Conservation (phyloP, 2,113 vertebrate genomes). For the Caranx ignobilis region DNA sequence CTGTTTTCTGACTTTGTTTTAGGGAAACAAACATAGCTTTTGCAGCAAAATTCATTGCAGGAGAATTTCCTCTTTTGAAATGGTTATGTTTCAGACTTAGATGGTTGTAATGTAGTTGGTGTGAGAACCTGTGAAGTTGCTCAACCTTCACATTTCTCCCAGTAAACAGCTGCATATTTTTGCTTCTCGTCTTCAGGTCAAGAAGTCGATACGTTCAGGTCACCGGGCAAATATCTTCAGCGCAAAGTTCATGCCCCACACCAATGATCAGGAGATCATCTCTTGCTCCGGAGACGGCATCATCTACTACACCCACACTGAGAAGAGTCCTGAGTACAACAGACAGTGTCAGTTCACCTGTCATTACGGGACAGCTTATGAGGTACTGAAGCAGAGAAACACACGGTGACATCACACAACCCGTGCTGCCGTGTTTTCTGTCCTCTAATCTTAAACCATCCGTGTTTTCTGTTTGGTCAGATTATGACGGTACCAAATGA, state of each 20-base stretch:
- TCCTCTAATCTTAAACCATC: neutral
- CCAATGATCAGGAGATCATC: constrained; percentile 95
- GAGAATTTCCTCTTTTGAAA: neutral
- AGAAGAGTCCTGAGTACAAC: constrained; percentile 94
- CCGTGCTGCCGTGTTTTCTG: neutral
- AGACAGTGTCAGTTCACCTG: constrained; percentile 97
- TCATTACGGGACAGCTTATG: constrained; percentile 98
- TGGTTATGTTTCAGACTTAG: neutral
- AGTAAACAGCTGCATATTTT: neutral
- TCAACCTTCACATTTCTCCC: neutral
- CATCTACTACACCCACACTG: constrained; percentile 96
- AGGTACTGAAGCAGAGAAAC: constrained; percentile 81
- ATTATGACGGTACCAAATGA: constrained; percentile 99
- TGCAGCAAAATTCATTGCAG: neutral
- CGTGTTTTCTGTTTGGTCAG: constrained; percentile 76
- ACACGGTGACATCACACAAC: no score
- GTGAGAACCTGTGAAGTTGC: neutral
- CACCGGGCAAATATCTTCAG: constrained; percentile 99
- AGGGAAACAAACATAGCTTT: no score
- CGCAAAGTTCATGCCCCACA: constrained; percentile 97
- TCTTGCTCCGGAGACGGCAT: constrained; percentile 98
- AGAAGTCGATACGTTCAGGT: constrained; percentile 96
- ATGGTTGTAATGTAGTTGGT: neutral
- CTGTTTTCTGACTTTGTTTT: no score
- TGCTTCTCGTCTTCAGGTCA: constrained; percentile 84